Evolutionary conservation across 2,797 vertebrate species (phyloP), one percentile per base, ranked within the genome.

Genomic region (Danio kyathit): DNA sequence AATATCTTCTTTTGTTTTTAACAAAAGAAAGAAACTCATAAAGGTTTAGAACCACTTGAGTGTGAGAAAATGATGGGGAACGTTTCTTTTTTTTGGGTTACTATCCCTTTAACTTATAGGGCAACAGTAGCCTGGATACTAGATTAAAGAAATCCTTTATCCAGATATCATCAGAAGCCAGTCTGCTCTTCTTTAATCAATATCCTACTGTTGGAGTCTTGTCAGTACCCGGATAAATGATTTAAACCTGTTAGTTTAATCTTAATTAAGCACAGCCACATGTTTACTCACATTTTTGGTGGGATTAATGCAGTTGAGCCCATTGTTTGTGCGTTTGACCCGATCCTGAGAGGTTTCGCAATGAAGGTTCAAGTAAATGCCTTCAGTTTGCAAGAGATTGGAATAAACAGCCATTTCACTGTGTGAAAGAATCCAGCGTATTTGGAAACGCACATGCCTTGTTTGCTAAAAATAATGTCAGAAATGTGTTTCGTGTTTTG

Each of bases 161-260:
- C 51, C 51, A 16, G 17, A 80, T 63, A 72, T 76, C 74, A 74
- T 75, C 71, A 67, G 48, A 56, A 76, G 9, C 57, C 67, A 40
- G 64, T 83, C 60, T 46, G 56, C 71, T 76, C 48, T 72, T 29
- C 77, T 57, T 59, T 70, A 59, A 83, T 83, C 82, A 79, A 44
- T 44, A 17, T 19, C 14, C n/a, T 77, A 46, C 74, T 82, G 76
- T 82, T 83, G 40, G 56, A 66, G 29, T 51, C 46, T 72, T 48
- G 57, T 74, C 63, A 66, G 61, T 13, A 9, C 63, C 13, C 60
- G 52, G 67, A 67, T 76, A 69, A 82, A 77, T 80, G 48, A 82
- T 84, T 82, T 64, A 85, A 85, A 74, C 48, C 74, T 17, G 21
- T 65, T 64, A 12, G 38, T n/a, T 40, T 40, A 78, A 67, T 11